Evolutionary conservation across 2,797 vertebrate species (phyloP).

Genomic region (Cynopterus sphinx): DNA sequence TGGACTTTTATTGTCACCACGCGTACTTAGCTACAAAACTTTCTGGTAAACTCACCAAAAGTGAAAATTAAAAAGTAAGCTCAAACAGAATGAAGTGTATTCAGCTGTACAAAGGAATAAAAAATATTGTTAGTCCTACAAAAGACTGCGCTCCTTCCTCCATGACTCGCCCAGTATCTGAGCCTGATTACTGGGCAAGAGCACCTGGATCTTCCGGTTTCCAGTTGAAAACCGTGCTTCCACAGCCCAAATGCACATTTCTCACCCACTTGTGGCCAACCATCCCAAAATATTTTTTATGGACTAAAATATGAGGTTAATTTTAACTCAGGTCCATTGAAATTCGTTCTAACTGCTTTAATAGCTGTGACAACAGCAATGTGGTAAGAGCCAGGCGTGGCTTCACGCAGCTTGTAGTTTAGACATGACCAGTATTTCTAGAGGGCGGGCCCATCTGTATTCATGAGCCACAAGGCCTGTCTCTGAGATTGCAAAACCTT

Average conservation of each 20-base stretch:
- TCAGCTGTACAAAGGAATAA: not conserved
- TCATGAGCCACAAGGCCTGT: not conserved
- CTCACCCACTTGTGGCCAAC: not conserved
- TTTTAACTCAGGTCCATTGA: not conserved
- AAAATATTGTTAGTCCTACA: not conserved
- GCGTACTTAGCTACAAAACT: not conserved
- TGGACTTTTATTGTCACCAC: not conserved
- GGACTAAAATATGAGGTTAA: not conserved
- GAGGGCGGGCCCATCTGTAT: not conserved
- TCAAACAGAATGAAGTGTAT: not conserved
- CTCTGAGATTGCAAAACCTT: not conserved
- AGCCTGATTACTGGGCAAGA: not conserved
- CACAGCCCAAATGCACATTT: not conserved
- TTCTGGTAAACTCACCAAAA: not conserved
- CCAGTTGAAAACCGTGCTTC: not conserved
- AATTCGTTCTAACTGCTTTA: constrained; percentile 7
- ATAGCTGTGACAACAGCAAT: not conserved
- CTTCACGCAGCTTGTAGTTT: not conserved
- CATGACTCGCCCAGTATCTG: not conserved
- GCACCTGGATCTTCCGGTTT: not conserved
- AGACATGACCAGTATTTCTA: not conserved
- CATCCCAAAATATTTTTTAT: not conserved
- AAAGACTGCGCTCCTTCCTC: not conserved
- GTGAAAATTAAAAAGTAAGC: not conserved
- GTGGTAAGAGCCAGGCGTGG: not conserved